Conservation (phyloP, 2,797 vertebrate genomes). For the Enteromius viviparus region DNA sequence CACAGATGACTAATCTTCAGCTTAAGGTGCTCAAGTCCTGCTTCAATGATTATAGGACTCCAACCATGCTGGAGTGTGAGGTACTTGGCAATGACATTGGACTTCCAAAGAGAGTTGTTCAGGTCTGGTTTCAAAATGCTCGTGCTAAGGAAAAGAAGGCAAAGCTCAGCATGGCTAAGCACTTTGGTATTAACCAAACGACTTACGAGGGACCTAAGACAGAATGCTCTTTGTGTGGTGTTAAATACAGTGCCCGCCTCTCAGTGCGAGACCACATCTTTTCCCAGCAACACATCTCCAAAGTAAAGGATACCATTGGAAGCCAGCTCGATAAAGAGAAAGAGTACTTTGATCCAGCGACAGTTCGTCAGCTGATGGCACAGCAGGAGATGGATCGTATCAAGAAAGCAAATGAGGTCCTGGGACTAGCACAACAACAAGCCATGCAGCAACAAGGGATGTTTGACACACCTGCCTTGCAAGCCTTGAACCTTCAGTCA, state of each 20-base stretch:
- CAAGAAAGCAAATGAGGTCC: slow-evolving; percentile 99
- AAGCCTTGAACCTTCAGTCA: slow-evolving; percentile 95
- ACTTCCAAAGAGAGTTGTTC: slow-evolving; percentile 99
- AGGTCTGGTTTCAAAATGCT: slow-evolving; percentile 99
- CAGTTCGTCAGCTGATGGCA: slow-evolving; percentile 98
- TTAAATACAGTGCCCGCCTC: slow-evolving; percentile 98
- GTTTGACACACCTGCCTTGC: slow-evolving; percentile 93
- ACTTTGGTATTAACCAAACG: slow-evolving; percentile 99
- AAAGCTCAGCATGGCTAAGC: slow-evolving; percentile 99
- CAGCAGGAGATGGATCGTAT: slow-evolving; percentile 99
- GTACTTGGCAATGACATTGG: slow-evolving; percentile 99
- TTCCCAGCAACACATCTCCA: slow-evolving; percentile 98
- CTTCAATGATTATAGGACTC: slow-evolving; percentile 99
- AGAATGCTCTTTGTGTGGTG: slow-evolving; percentile 98
- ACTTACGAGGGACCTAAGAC: slow-evolving; percentile 98
- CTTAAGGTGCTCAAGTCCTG: slow-evolving; percentile 98
- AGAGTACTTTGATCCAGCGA: slow-evolving; percentile 99
- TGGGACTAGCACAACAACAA: slow-evolving; percentile 93
- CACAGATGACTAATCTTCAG: slow-evolving; percentile 99
- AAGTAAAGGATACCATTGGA: slow-evolving; percentile 99
- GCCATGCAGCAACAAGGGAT: slow-evolving; percentile 93
- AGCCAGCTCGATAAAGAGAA: slow-evolving; percentile 99
- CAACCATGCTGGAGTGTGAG: slow-evolving; percentile 99
- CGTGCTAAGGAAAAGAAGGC: slow-evolving; percentile 99
- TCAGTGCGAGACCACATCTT: slow-evolving; percentile 99